Conservation (phyloP, 1,140 invertebrate species). For the Brachystomella parvula region DNA sequence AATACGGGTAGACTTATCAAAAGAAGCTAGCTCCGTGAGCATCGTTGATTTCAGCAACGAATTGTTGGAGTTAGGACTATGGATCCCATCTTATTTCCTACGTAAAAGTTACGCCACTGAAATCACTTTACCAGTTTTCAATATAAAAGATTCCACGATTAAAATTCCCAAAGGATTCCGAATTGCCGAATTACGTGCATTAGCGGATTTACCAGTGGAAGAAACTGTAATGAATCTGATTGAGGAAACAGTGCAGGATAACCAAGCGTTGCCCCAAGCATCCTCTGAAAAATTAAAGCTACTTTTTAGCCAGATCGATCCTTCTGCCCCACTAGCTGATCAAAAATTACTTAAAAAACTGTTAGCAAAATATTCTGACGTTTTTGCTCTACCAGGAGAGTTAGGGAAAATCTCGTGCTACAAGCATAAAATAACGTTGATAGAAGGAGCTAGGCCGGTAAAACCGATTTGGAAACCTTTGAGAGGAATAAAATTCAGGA, state of each 20-base stretch:
- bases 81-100: background rate
- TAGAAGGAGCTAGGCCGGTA: conserved; percentile 6
- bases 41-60: too few species aligned
- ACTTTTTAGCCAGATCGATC: background rate
- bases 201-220: background rate
- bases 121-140: background rate
- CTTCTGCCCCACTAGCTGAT: background rate
- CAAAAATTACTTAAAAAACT: background rate
- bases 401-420: conserved; percentile 8
- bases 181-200: background rate
- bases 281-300: background rate
- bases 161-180: background rate
- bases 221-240: background rate
- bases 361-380: background rate
- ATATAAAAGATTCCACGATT: background rate
- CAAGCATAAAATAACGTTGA: conserved; percentile 6
- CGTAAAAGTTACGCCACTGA: background rate
- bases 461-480: conserved; percentile 11
- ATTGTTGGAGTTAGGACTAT: background rate
- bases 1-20: too few species aligned
- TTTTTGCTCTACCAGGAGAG: conserved; percentile 15
- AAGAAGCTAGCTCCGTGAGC: too few species aligned
- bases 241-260: background rate
- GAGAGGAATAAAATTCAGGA: conserved; percentile 10
- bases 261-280: background rate